Evolutionary conservation across 2,888 invertebrate species (phyloP).

Genomic region (Eupelmus urozonus): DNA sequence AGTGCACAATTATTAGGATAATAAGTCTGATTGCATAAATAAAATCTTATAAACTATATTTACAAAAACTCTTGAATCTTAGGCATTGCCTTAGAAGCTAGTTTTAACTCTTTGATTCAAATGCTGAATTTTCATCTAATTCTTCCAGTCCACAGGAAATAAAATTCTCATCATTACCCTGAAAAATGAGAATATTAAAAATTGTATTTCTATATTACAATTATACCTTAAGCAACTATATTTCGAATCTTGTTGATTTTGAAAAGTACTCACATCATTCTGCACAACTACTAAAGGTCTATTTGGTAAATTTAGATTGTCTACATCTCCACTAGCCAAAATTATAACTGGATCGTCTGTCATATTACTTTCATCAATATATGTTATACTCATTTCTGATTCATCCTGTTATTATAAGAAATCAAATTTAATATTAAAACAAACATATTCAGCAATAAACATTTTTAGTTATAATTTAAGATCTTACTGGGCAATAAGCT

Average conservation of each 20-base stretch:
- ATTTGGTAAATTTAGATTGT: constrained; percentile 70
- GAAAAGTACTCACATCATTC: constrained; percentile 39
- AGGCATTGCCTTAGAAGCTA: neutral
- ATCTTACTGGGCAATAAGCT: constrained; percentile 53
- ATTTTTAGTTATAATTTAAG: neutral
- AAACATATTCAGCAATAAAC: neutral
- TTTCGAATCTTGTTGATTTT: neutral
- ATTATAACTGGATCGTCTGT: constrained; percentile 76
- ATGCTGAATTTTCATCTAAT: constrained; percentile 67
- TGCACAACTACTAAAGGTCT: constrained; percentile 68
- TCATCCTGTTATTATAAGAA: constrained; percentile 29
- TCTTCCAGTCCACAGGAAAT: constrained; percentile 68
- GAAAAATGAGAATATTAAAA: constrained; percentile 21
- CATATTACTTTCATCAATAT: constrained; percentile 73
- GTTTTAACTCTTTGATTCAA: constrained; percentile 53
- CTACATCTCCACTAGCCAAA: constrained; percentile 72
- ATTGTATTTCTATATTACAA: too few species aligned
- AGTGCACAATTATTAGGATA: neutral
- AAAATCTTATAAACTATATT: constrained; percentile 42
- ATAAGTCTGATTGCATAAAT: constrained; percentile 29
- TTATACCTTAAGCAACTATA: too few species aligned
- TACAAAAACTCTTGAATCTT: constrained; percentile 41
- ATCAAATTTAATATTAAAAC: constrained; percentile 30
- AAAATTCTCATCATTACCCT: constrained; percentile 70
- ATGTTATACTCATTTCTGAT: constrained; percentile 74